Evolutionary conservation across 2,888 invertebrate genomes (phyloP), one percentile per base, ranked within the genome.

Genomic region (Rhingia campestris): DNA sequence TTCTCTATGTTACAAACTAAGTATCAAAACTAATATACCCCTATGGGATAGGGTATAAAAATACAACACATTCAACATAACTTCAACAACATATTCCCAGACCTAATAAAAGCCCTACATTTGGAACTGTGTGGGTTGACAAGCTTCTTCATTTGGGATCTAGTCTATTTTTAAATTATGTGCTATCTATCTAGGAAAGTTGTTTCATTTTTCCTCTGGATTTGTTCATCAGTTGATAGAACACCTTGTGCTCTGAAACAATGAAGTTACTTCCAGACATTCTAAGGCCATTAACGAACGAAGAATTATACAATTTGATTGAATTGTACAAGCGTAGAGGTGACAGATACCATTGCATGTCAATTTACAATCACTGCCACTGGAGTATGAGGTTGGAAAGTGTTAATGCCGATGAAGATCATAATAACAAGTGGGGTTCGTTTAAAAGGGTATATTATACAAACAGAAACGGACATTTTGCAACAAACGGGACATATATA

Each of bases 351-450:
- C 90, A 90, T 56, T 91, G 89, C 64, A 79, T 90, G 12, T 69
- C 89, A 4, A 81, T 91, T 7, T 89, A 89, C 72, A 91, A 89
- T 63, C 90, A 90, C 64, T 86, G 87, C 3, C 89, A 89, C 64
- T 91, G 90, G 91, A 88, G 88, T 75, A 79, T 69, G 4, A 86
- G 90, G 73, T 64, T 90, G 32, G 35, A 64, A 35, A 22, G 69
- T 73, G 7, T 54, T 73, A n/a, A n/a, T n/a, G n/a, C n/a, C n/a
- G 76, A 86, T 7, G 74, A 85, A 3, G 12, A 45, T 0, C 14
- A 49, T 6, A 53, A 45, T 22, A 72, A 87, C 30, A 61, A 72
- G 2, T 88, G 86, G 84, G 86, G 86, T 6, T 87, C 89, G 14
- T 76, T 91, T 81, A 87, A 87, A 3, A 90, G 89, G 56, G 75